phyloP scores from a whole-genome alignment of 2,888 invertebrate species.

The Nephrotoma guestfalica region DNA sequence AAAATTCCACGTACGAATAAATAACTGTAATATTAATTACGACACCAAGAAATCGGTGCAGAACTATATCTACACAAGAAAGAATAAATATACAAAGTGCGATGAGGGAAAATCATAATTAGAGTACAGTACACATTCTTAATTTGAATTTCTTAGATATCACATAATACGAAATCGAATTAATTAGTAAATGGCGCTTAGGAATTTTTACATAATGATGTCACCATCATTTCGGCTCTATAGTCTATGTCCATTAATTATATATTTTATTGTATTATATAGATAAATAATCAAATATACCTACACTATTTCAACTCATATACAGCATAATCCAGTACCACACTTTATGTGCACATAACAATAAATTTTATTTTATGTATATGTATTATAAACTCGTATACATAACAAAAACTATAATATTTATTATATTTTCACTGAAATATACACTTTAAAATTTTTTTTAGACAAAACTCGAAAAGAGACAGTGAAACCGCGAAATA shows the following conservation, averaged over 20 bases:
- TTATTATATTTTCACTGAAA: background rate
- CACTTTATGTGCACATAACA: background rate
- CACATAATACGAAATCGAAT: background rate
- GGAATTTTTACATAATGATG: background rate
- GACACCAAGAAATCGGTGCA: background rate
- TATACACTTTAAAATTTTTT: background rate
- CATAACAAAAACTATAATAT: background rate
- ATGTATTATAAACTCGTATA: background rate
- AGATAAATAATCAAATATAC: background rate
- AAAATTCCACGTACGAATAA: background rate
- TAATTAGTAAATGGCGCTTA: background rate
- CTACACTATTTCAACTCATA: background rate
- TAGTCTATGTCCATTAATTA: background rate
- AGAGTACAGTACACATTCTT: background rate
- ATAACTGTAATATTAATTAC: constrained; percentile 1
- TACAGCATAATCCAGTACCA: background rate
- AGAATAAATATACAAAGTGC: background rate
- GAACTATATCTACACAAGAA: background rate
- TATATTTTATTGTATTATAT: background rate
- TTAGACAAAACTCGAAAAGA: background rate
- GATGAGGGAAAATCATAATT: background rate
- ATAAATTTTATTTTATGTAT: background rate
- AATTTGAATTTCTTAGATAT: background rate
- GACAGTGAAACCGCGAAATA: background rate
- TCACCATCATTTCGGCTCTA: background rate